phyloP scores from a whole-genome alignment of 2,888 invertebrate genomes.

The Orthosia gothica region DNA sequence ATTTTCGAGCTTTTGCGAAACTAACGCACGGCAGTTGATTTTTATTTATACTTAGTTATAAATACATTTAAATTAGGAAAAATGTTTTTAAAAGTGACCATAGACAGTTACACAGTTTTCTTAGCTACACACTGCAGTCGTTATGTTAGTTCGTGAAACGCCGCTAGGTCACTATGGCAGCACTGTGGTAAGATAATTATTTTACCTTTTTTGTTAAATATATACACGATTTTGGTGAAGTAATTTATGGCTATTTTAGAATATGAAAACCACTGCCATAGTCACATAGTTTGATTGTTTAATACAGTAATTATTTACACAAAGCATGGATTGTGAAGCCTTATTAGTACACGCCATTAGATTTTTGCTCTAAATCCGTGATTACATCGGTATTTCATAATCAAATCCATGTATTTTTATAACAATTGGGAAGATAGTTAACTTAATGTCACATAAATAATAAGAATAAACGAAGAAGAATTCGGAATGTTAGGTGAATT shows the following conservation, averaged over 20 bases:
- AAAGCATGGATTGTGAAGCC: conserved; percentile 56
- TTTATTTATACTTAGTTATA: neutral
- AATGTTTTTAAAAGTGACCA: conserved; percentile 56
- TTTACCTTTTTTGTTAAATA: conserved; percentile 17
- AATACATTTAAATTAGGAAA: neutral
- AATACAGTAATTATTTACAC: conserved; percentile 43
- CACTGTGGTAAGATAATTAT: conserved; percentile 52
- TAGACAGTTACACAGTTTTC: conserved; percentile 46
- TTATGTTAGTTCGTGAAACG: conserved; percentile 55
- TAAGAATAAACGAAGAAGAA: no score
- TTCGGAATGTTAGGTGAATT: no score
- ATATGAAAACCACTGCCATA: conserved; percentile 61
- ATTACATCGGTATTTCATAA: conserved; percentile 6
- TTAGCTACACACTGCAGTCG: conserved; percentile 67
- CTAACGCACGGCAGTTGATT: no score
- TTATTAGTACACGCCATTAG: conserved; percentile 22
- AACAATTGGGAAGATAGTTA: neutral
- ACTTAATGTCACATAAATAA: neutral
- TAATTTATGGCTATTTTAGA: conserved; percentile 32
- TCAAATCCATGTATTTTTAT: neutral
- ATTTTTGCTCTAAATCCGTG: conserved; percentile 31
- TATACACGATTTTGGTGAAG: conserved; percentile 17
- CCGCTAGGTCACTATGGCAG: conserved; percentile 65
- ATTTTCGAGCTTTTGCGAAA: no score
- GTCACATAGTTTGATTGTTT: conserved; percentile 41